These are phyloP conservation scores for Melanerpes formicivorus DNA, from an alignment of 2,113 vertebrate genomes.

Conservation along the genomic window DNA sequence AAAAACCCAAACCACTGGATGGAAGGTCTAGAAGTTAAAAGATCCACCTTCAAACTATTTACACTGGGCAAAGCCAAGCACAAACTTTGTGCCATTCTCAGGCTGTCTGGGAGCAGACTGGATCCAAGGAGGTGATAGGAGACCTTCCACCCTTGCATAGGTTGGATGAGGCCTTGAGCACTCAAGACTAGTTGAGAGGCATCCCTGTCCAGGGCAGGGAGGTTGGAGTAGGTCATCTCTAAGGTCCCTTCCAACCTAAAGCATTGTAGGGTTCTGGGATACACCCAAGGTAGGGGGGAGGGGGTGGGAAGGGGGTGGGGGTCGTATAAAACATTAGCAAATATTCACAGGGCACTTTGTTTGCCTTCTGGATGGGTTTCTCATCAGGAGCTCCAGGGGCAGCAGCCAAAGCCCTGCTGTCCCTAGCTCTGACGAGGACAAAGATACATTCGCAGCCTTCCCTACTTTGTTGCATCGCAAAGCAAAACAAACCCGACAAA, in stretches of 20 bases:
- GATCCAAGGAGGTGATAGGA: constrained; percentile 22
- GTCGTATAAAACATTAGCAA: constrained; percentile 49
- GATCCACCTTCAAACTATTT: constrained; percentile 48
- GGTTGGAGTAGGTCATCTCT: too few relatives aligned
- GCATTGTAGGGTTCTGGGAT: too few relatives aligned
- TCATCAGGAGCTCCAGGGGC: constrained; percentile 54
- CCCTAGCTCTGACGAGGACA: constrained; percentile 57
- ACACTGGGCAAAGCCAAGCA: constrained; percentile 57
- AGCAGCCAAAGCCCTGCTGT: constrained; percentile 43
- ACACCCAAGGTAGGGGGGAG: too few relatives aligned
- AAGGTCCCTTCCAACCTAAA: too few relatives aligned
- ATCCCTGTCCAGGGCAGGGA: too few relatives aligned
- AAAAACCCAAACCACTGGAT: not conserved
- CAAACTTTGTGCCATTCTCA: constrained; percentile 8
- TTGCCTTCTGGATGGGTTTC: constrained; percentile 17
- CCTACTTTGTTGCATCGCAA: constrained; percentile 23
- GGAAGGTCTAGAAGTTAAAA: constrained; percentile 48
- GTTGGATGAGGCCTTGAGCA: too few relatives aligned
- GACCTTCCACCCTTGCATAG: too few relatives aligned
- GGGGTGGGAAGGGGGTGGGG: not conserved
- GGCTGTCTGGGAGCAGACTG: constrained; percentile 9
- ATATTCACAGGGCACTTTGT: constrained; percentile 76
- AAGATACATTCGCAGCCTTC: constrained; percentile 63
- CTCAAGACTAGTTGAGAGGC: too few relatives aligned
- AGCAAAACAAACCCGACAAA: not conserved